phyloP scores from a whole-genome alignment of 1,140 invertebrate genomes.

The Scaptomyza hsui region DNA sequence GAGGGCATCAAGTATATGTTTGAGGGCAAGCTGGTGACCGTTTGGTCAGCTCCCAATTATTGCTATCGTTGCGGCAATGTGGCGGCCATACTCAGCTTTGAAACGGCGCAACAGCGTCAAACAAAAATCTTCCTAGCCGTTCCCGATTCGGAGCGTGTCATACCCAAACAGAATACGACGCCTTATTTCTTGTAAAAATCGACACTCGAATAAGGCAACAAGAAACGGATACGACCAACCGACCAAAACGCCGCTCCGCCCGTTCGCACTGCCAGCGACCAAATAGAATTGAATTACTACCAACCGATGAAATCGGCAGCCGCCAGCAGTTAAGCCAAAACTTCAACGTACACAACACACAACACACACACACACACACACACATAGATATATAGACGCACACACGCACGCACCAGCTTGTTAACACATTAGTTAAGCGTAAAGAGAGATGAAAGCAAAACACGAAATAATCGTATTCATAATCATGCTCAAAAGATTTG shows the following conservation, averaged over 20 bases:
- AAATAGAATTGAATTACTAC: slow-evolving; percentile 14
- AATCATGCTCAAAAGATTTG: slow-evolving; percentile 36
- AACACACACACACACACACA: background rate
- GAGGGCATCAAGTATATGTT: slow-evolving; percentile 99
- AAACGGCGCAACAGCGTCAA: slow-evolving; percentile 89
- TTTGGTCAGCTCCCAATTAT: slow-evolving; percentile 99
- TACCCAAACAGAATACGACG: slow-evolving; percentile 95
- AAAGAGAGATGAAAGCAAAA: background rate
- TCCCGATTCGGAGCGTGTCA: slow-evolving; percentile 95
- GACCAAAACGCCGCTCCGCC: slow-evolving; percentile 1
- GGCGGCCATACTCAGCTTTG: slow-evolving; percentile 95
- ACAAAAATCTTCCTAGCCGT: slow-evolving; percentile 97
- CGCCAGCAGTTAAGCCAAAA: slow-evolving; percentile 19
- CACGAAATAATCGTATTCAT: slow-evolving; percentile 25
- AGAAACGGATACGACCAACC: background rate
- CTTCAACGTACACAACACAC: background rate
- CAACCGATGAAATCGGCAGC: slow-evolving; percentile 7
- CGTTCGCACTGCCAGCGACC: slow-evolving; percentile 30
- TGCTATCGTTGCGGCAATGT: slow-evolving; percentile 98
- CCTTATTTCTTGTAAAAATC: slow-evolving; percentile 95
- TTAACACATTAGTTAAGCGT: background rate
- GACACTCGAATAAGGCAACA: background rate
- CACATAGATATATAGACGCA: background rate
- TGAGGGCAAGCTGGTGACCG: slow-evolving; percentile 95
- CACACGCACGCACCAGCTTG: slow-evolving; percentile 2